Base-by-base conservation (phyloP, 2,113 vertebrate genomes). In the Syngnathus typhle region DNA sequence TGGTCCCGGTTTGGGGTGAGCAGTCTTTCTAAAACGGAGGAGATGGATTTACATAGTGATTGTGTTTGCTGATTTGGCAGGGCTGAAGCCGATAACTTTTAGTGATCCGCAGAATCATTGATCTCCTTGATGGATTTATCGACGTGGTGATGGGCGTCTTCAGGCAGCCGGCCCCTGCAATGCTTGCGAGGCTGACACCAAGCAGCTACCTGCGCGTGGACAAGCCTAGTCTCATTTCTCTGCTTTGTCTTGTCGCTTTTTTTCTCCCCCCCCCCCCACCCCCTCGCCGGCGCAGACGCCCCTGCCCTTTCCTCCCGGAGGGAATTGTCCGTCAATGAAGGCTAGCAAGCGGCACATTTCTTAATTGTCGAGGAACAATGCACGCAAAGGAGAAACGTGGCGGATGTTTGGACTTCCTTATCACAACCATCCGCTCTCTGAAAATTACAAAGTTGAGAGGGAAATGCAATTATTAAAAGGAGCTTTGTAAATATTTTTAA, bases 41-140 rank as follows among this genome's bases (percentile, higher is more conserved):
- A 88, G 89, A 91, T 91, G 88, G 87, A 92, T 91, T 91, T 91
- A 87, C 88, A 90, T 91, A 91, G 88, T 91, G 89, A 92, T 92
- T 91, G 89, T 90, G 88, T 89, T 89, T 91, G 90, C 89, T 90
- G 90, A 92, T 90, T 90, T 84, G 86, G 82, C 84, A 88, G 85
- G 68, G 85, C 83, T 89, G 90, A 82, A 83, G 90, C 89, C 90
- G 90, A 92, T 91, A 90, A 91, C 84, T 91, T 90, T 90, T 90
- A 91, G 89, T 88, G 90, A 91, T 92, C 88, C 73, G 80, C 87
- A 79, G 81, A 69, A 46, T 77, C 84, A 92, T 92, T 84, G 91
- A 92, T 91, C 88, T 82, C 71, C 64, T 43, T 69, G 86, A 92
- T 92, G 86, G 91, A 92, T 92, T 89, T 92, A 91, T 92, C 89